Conservation (phyloP, 2,797 vertebrate genomes). For the Sebastolobus altivelis region DNA sequence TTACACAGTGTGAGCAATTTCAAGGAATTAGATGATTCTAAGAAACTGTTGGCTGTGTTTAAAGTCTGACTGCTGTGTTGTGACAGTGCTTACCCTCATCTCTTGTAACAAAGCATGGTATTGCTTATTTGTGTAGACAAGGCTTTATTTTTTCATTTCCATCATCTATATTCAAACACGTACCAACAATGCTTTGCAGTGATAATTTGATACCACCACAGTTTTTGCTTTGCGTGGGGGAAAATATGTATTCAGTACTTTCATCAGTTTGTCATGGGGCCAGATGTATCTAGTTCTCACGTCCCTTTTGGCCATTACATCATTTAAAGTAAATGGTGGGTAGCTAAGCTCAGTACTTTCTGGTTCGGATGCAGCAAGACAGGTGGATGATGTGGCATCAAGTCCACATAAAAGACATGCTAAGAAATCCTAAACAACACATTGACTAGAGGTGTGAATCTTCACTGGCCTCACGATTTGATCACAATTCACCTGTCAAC, state of each 20-base stretch:
- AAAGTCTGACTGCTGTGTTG: constrained; percentile 17
- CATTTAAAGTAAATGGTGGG: not conserved
- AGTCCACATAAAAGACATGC: not conserved
- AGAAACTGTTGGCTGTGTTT: constrained; percentile 18
- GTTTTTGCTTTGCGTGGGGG: not conserved
- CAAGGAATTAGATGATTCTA: constrained; percentile 38
- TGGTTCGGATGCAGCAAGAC: constrained; percentile 4
- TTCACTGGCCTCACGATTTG: not conserved
- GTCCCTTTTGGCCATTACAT: not conserved
- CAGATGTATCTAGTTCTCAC: not conserved
- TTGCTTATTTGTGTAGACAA: constrained; percentile 24
- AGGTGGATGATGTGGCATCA: not conserved
- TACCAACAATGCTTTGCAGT: not conserved
- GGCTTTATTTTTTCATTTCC: constrained; percentile 15
- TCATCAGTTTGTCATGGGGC: not conserved
- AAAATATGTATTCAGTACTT: constrained; percentile 3
- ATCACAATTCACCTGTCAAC: not conserved
- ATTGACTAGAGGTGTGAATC: not conserved
- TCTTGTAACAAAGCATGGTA: constrained; percentile 3
- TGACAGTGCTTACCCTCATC: constrained; percentile 24
- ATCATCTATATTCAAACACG: constrained; percentile 23
- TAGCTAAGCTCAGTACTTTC: not conserved
- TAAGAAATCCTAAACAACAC: constrained; percentile 11
- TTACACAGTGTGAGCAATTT: constrained; percentile 25
- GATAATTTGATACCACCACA: constrained; percentile 1